Base-by-base conservation (phyloP, 2,888 invertebrate genomes). In the Tetheella fluctuosa region DNA sequence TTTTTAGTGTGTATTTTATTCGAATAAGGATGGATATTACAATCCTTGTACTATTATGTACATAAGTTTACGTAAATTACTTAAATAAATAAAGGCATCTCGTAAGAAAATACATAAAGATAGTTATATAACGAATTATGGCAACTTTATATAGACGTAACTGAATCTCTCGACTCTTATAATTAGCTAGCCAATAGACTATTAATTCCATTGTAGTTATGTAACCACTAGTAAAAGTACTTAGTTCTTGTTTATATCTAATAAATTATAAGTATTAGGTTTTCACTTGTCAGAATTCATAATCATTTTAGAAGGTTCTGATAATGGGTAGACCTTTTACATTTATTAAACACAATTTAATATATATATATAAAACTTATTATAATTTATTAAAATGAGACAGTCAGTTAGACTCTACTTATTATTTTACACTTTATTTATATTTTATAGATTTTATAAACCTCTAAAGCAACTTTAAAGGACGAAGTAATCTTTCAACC, bases 71-170 rank as follows among this genome's bases (percentile, higher is more conserved):
- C 0, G 10, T 30, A 30, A 30, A 30, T 30, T 10, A 10, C 30
- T 8, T 1, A 30, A 30, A 30, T 30, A 30, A 30, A 30, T 30
- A 13, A 13, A 4, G 34, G 13, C 13, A 13, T 13, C 13, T 34
- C 13, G 34, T 34, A 34, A 13, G 34, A 34, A 34, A 30, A 30
- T 30, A 30, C 30, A 28, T 30, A 30, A 34, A 34, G 7, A 13
- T 8, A 8, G 5, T 5, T 34, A 34, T 2, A 7, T 34, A 34
- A 34, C 13, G 6, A 39, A n/a, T 39, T 39, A 15, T 39, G 39
- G 39, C n/a, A 34, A 34, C 34, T 34, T 34, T 39, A 39, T 39
- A 39, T n/a, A n/a, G 39, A 39, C 39, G 39, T n/a, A n/a, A 39
- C n/a, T 10, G 4, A 39, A 39, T 39, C n/a, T 39, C 2, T 39